Conservation (phyloP, 2,113 vertebrate species). For the Cettia cetti region DNA sequence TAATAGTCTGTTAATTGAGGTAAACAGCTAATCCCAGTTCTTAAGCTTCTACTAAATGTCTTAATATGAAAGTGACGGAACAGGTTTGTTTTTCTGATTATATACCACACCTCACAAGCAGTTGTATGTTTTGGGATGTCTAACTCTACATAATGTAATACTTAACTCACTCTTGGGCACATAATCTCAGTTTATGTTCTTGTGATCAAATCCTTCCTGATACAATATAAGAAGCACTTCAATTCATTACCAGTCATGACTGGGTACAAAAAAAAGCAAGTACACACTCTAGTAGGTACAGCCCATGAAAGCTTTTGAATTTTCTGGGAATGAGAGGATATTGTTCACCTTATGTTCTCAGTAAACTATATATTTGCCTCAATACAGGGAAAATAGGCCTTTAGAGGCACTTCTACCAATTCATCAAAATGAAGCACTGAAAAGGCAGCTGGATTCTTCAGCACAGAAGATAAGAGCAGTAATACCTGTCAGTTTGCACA, state of each 20-base stretch:
- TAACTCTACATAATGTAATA: not conserved
- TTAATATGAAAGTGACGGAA: not conserved
- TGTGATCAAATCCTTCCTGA: not conserved
- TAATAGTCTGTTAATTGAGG: not conserved
- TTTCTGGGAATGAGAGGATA: not conserved
- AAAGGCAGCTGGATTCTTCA: not conserved
- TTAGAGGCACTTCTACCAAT: not conserved
- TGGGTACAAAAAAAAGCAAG: not conserved
- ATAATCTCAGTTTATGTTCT: not conserved
- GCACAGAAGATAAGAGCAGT: not conserved
- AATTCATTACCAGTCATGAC: not conserved
- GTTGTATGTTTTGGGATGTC: not conserved
- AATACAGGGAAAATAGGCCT: not conserved
- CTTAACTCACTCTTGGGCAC: not conserved
- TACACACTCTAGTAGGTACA: not conserved
- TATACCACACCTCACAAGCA: not conserved
- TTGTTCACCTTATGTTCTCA: not conserved
- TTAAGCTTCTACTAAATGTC: not conserved
- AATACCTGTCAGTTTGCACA: not conserved
- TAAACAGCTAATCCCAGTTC: not conserved
- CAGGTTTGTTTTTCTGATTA: not conserved
- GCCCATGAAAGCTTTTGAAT: not conserved
- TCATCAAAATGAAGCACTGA: not conserved
- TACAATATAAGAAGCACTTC: not conserved
- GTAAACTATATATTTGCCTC: not conserved